Evolutionary conservation across 2,888 invertebrate genomes (phyloP).

Genomic region (Orthosia gracilis): DNA sequence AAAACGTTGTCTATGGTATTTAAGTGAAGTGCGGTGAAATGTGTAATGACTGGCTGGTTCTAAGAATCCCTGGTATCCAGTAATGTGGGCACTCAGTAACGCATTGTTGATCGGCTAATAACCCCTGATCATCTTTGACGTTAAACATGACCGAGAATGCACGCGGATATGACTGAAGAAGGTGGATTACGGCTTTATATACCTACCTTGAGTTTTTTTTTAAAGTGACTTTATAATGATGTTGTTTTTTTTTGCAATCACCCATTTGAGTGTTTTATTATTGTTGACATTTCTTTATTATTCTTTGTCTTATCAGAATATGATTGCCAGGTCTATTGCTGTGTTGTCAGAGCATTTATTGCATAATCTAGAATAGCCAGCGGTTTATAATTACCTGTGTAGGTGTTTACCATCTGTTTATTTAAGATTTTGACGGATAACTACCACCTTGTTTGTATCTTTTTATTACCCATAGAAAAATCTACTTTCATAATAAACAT

Average conservation of each 20-base stretch:
- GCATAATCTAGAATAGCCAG: background rate
- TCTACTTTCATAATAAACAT: slow-evolving; percentile 19
- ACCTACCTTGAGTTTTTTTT: background rate
- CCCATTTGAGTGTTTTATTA: background rate
- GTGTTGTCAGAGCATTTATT: background rate
- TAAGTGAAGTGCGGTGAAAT: slow-evolving; percentile 38
- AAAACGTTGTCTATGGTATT: slow-evolving; percentile 9
- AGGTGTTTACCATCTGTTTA: background rate
- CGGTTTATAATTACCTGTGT: background rate
- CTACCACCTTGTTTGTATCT: background rate
- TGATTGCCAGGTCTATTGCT: background rate
- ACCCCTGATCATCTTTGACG: slow-evolving; percentile 44
- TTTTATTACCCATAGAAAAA: slow-evolving; percentile 13
- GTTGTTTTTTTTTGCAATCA: background rate
- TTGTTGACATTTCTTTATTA: background rate
- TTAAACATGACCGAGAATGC: slow-evolving; percentile 44
- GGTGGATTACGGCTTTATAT: background rate
- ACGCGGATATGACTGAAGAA: slow-evolving; percentile 39
- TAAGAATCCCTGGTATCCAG: slow-evolving; percentile 30
- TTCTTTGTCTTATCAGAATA: too few species aligned
- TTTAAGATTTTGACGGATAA: background rate
- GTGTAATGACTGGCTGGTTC: slow-evolving; percentile 33
- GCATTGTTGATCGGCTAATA: slow-evolving; percentile 65
- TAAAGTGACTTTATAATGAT: background rate
- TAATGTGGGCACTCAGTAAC: slow-evolving; percentile 52